Evolutionary conservation across 2,888 invertebrate species (phyloP), one percentile per base, ranked within the genome.

Genomic region (Agriotes lineatus): DNA sequence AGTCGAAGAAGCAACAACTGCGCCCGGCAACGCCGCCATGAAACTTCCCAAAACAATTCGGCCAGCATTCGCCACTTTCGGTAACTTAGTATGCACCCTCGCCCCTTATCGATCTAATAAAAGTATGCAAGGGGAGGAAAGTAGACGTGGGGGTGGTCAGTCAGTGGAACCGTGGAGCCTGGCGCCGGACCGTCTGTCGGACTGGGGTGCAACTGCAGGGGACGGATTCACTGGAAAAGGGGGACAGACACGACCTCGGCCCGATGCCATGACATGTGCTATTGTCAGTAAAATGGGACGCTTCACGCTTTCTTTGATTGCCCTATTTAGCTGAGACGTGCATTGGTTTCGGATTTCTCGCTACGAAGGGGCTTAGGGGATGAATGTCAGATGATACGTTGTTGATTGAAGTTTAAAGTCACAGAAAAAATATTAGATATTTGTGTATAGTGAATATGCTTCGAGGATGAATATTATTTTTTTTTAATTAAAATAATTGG

Each of bases 61-160:
- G 14, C 30, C 20, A 22, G 57, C 52, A 57, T 59, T 59, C 60
- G 62, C 67, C 54, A 59, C 52, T 72, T 70, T 72, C 39, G 59
- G 45, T 50, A 59, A 70, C 63, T 67, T 67, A 68, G 37, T 71
- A 71, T 69, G 72, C 71, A 71, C 67, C 70, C 70, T 63, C 52
- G 37, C 62, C 50, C 61, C 59, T 69, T 75, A 75, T 75, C 69
- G 75, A 75, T 75, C 72, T 74, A 74, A 73, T 71, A 69, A 72
- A 71, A 74, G 72, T 75, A 70, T 71, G 68, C 70, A 44, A 59
- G 72, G 63, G 70, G 68, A 66, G 67, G 64, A 62, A 65, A 66
- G 39, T 71, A 72, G 69, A 69, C 71, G 74, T 76, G 76, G 76
- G 77, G 77, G 77, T 77, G 77, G 77, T 77, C 77, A 77, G 76